Conservation (phyloP, 2,113 vertebrate genomes). For the Elgaria multicarinata region DNA sequence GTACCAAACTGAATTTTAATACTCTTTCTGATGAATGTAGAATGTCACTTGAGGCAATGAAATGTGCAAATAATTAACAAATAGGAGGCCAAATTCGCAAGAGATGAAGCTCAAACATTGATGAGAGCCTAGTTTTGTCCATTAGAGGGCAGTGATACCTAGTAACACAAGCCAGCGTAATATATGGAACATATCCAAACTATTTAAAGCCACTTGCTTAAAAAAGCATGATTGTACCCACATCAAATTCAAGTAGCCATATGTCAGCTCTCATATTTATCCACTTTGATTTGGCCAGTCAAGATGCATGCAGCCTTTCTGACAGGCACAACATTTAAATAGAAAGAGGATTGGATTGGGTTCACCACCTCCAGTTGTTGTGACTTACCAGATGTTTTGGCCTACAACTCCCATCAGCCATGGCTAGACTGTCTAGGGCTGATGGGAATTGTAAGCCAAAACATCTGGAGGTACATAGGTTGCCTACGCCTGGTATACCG, state of each 20-base stretch:
- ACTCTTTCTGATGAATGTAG: not conserved
- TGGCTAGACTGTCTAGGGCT: too few relatives aligned
- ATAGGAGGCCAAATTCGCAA: not conserved
- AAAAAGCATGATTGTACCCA: not conserved
- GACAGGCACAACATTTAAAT: not conserved
- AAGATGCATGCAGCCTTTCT: not conserved
- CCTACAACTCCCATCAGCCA: too few relatives aligned
- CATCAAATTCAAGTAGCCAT: not conserved
- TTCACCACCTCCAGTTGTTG: not conserved
- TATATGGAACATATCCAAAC: not conserved
- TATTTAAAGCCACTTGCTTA: not conserved
- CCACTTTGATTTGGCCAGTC: not conserved
- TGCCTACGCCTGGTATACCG: not conserved
- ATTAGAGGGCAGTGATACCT: constrained; percentile 10
- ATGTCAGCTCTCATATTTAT: not conserved
- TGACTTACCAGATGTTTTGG: too few relatives aligned
- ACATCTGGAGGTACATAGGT: too few relatives aligned
- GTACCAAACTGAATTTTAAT: not conserved
- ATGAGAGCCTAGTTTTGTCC: not conserved
- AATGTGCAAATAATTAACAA: not conserved
- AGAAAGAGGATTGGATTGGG: not conserved
- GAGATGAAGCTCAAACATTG: not conserved
- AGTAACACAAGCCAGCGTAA: not conserved
- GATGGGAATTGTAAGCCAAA: too few relatives aligned
- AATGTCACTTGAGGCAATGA: not conserved